Conservation (phyloP, 2,113 vertebrate genomes). For the Pterocles gutturalis region DNA sequence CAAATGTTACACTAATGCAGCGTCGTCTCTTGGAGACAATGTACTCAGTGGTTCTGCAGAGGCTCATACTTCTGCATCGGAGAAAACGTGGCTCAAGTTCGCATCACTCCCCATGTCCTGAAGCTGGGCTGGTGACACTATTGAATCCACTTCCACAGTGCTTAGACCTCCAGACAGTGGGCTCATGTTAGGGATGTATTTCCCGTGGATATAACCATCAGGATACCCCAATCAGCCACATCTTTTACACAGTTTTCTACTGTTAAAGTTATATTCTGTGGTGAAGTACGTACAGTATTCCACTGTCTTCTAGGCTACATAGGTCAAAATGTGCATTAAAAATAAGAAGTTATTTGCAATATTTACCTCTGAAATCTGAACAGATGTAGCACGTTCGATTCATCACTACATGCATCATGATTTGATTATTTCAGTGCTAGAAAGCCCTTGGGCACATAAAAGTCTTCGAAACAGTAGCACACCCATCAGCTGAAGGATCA, state of each 20-base stretch:
- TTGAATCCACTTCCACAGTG: neutral
- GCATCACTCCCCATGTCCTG: neutral
- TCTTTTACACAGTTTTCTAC: neutral
- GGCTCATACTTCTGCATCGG: neutral
- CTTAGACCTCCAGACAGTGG: neutral
- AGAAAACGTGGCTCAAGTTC: neutral
- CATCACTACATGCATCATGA: neutral
- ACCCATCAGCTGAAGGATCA: neutral
- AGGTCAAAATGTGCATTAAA: neutral
- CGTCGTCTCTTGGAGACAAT: neutral
- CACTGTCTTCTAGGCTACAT: neutral
- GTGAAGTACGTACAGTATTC: neutral
- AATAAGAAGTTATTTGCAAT: neutral
- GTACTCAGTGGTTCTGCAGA: neutral
- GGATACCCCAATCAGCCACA: neutral
- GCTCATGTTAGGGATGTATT: neutral
- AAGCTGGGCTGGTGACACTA: neutral
- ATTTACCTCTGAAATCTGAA: neutral
- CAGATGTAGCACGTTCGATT: neutral
- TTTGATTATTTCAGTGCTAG: neutral
- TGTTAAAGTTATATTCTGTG: neutral
- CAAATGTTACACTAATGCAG: neutral
- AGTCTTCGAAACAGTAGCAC: neutral
- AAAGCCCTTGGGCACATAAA: accelerated
- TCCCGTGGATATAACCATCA: neutral